phyloP scores from a whole-genome alignment of 2,797 vertebrate genomes.

The Coranthus polyacanthus region DNA sequence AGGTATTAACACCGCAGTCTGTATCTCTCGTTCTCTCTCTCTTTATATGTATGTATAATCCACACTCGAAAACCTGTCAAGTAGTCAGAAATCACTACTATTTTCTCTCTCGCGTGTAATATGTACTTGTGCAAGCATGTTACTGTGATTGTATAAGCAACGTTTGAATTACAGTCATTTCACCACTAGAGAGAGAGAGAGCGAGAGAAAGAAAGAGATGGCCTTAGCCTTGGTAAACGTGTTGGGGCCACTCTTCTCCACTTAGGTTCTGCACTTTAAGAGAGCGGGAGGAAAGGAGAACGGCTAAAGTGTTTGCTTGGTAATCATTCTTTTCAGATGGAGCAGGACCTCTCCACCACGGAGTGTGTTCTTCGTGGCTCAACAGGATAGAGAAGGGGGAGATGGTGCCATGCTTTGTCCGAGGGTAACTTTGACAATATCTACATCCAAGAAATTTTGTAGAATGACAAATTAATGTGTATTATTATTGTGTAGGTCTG shows the following conservation, averaged over 20 bases:
- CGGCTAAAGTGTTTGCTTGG: conserved; percentile 62
- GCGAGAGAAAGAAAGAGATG: conserved; percentile 8
- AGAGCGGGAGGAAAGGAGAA: conserved; percentile 51
- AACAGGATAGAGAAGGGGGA: conserved; percentile 93
- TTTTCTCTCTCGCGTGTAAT: conserved; percentile 24
- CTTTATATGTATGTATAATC: conserved; percentile 4
- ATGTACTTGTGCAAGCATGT: conserved; percentile 34
- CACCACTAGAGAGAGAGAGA: conserved; percentile 22
- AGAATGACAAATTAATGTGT: background rate
- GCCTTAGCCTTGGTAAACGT: conserved; percentile 45
- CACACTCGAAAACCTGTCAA: conserved; percentile 21
- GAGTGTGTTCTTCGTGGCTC: conserved; percentile 98
- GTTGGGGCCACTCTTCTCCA: conserved; percentile 47
- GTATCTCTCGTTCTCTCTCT: background rate
- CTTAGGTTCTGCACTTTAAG: conserved; percentile 53
- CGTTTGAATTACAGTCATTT: conserved; percentile 67
- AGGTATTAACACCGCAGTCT: background rate
- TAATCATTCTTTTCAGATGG: conserved; percentile 86
- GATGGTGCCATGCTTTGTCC: conserved; percentile 95
- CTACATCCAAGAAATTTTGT: background rate
- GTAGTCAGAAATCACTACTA: conserved; percentile 14
- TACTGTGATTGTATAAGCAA: conserved; percentile 63
- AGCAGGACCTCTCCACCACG: conserved; percentile 93
- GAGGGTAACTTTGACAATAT: conserved; percentile 86
- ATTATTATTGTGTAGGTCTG: background rate